A percentile compares a stretch with the other conserved stretches of the same genome.
Conservation (phyloP, 2,888 invertebrate species). For the Cerceris rybyensis region DNA sequence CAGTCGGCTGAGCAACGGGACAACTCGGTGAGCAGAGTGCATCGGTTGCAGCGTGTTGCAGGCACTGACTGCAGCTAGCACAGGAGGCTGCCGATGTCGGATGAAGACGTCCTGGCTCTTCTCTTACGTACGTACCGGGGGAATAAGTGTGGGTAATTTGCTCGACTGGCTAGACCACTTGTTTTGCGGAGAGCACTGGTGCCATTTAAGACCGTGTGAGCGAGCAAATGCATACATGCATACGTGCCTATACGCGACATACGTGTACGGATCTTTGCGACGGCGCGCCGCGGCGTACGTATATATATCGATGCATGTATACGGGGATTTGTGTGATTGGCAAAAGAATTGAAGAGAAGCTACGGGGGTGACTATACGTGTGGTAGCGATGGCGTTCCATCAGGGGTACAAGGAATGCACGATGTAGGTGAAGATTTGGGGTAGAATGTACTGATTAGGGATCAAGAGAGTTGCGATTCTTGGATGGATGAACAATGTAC, state of each 20-base stretch:
- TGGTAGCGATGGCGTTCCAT: neutral
- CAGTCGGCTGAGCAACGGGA: conserved; percentile 61
- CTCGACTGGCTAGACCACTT: conserved; percentile 79
- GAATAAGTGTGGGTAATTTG: conserved; percentile 78
- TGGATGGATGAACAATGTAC: too few species aligned
- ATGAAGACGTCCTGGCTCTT: conserved; percentile 74
- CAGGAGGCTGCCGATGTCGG: conserved; percentile 60
- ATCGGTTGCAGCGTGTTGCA: conserved; percentile 25
- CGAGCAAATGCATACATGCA: conserved; percentile 38
- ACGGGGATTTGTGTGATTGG: neutral
- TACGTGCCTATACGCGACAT: neutral
- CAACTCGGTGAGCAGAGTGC: conserved; percentile 38
- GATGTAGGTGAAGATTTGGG: too few species aligned
- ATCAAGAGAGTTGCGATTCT: too few species aligned
- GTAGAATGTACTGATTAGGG: too few species aligned
- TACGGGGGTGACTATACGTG: neutral
- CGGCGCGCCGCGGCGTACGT: neutral
- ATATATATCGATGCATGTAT: neutral
- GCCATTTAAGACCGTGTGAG: conserved; percentile 61
- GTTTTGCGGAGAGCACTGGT: conserved; percentile 70
- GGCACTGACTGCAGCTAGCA: conserved; percentile 6
- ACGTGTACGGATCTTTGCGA: neutral
- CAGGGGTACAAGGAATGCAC: too few species aligned
- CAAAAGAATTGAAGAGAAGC: neutral
- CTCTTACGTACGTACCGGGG: conserved; percentile 57